Percentiles rank a stretch among this genome's conserved stretches.
Evolutionary conservation across 2,888 invertebrate species (phyloP).

Genomic region (Choreutis nemorana): DNA sequence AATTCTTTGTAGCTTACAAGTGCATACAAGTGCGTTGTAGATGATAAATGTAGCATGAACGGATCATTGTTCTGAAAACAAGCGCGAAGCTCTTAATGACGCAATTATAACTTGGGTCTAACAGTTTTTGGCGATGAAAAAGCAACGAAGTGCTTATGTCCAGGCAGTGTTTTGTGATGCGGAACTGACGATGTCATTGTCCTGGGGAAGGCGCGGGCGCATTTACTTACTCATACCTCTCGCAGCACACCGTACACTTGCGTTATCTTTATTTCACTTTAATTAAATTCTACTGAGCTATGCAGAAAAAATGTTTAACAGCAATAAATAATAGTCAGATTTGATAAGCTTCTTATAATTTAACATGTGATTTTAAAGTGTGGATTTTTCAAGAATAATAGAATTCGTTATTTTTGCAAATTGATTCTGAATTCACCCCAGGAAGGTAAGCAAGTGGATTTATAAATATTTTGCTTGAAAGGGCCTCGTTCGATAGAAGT

Average conservation of each 20-base stretch:
- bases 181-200: slow-evolving; percentile 63
- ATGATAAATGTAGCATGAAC: no score
- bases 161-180: slow-evolving; percentile 57
- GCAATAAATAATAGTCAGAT: no score
- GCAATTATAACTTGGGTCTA: slow-evolving; percentile 36
- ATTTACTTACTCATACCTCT: slow-evolving; percentile 23
- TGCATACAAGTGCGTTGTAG: no score
- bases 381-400: no score
- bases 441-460: background rate
- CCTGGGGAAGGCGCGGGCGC: slow-evolving; percentile 41
- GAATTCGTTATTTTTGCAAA: no score
- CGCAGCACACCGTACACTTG: no score
- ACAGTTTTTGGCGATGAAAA: slow-evolving; percentile 35
- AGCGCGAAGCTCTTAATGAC: slow-evolving; percentile 32
- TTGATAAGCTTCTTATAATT: no score
- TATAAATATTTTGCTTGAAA: slow-evolving; percentile 1
- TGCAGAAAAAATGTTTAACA: no score
- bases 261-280: no score
- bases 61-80: slow-evolving; percentile 31
- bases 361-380: no score
- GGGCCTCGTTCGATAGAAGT: slow-evolving; percentile 28
- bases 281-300: no score
- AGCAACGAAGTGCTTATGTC: slow-evolving; percentile 40
- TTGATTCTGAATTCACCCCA: slow-evolving; percentile 18
- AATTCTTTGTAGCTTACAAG: no score